Evolutionary conservation across 2,888 invertebrate species (phyloP), one percentile per base, ranked within the genome.

Genomic region (Glomeris marginata): DNA sequence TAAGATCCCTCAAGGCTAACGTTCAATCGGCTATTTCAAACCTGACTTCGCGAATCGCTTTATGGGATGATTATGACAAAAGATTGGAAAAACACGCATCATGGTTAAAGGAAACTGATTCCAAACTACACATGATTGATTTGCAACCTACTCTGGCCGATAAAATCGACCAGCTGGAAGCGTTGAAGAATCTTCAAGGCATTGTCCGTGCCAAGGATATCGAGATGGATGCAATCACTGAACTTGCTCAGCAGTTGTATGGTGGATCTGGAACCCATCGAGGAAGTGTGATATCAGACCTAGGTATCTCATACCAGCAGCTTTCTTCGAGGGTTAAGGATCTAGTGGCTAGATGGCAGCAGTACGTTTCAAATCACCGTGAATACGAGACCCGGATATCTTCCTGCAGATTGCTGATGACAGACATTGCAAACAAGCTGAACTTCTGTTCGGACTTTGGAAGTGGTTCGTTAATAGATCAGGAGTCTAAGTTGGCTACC

Each of bases 141-240:
- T 71, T 88, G 34, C 88, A 90, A 63, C 75, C 84, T 0, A 83
- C 81, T 8, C 72, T 88, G 40, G 70, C 75, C 2, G 85, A 88
- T 61, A 94, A 94, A 38, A 18, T 42, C 8, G 47, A 47, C 3
- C 51, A 51, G 34, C 43, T 42, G 10, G 47, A 51, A 21, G n/a
- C n/a, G 6, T 42, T 51, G 18, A 51, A 51, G 66, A 71, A 73
- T 22, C 66, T 88, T 28, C 90, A 90, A 69, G 88, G 88, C 43
- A 86, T 88, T 70, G 81, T 90, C 1, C 76, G 85, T 41, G 87
- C 88, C 2, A 88, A 88, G 62, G 90, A 90, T 67, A 69, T 90
- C 11, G 92, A 92, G 71, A 86, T 92, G 51, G 92, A 94, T 60
- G 81, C 84, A 47, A 83, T 94, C 0, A 88, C 87, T 20, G 94